Evolutionary conservation across 2,797 vertebrate species (phyloP).

Genomic region (Lepidocolaptes lacrymiger): DNA sequence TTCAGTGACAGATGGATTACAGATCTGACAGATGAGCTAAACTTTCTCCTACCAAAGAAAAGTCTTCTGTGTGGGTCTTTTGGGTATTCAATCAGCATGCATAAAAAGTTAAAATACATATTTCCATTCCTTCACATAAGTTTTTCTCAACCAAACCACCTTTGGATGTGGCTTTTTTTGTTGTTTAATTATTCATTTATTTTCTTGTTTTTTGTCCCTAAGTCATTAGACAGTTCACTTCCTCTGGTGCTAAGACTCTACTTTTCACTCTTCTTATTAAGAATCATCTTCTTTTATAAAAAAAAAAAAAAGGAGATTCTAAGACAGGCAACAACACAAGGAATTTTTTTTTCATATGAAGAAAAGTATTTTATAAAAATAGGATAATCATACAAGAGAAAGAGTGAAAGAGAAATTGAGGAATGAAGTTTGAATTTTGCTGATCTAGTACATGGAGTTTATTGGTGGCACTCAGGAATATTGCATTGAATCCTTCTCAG

Average conservation of each 20-base stretch:
- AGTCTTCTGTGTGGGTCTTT: neutral
- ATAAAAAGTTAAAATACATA: neutral
- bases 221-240: neutral
- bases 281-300: neutral
- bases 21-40: slow-evolving; percentile 19
- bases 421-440: neutral
- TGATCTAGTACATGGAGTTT: neutral
- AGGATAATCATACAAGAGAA: neutral
- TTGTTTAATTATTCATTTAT: neutral
- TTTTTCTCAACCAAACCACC: neutral
- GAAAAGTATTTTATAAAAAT: neutral
- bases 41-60: neutral
- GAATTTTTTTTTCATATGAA: neutral
- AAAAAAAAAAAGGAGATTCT: neutral
- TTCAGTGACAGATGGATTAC: slow-evolving; percentile 28
- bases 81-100: neutral
- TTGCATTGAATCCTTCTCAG: neutral
- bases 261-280: neutral
- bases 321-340: neutral
- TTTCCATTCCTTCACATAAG: neutral
- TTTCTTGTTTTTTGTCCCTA: neutral
- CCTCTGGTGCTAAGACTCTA: neutral
- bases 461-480: neutral
- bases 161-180: neutral
- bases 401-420: neutral